Evolutionary conservation across 1,140 invertebrate species (phyloP), one percentile per base, ranked within the genome.

Genomic region (Drosophila lacertosa): DNA sequence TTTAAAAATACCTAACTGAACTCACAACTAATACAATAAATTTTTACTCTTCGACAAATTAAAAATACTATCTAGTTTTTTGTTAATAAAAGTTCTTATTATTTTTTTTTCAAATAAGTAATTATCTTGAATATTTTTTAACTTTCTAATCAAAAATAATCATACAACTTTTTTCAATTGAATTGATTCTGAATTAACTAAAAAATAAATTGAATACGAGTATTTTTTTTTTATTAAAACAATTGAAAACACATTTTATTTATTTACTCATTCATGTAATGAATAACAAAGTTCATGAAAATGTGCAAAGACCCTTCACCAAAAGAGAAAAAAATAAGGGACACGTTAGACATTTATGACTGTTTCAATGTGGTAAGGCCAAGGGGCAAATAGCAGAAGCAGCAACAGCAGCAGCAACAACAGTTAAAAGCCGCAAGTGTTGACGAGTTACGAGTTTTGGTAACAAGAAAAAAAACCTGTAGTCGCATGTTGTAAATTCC

Each of bases 401-500:
- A 42, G 15, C 33, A 45, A 39, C 10, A 44, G 47, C n/a, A n/a
- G n/a, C 4, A 54, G 59, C 18, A 72, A 37, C 26, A 65, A 39
- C 44, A 72, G 42, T 35, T 32, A 32, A 66, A 79, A 80, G 45
- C 80, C 76, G 69, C 80, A 81, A 88, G 77, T 77, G 69, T 88
- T 81, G 67, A 81, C 45, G 73, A 68, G 70, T 74, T 39, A 20
- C 40, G 44, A 64, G 60, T 44, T 45, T 6, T 32, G 16, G 54
- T 18, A 55, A 45, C 44, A 64, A 42, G 13, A 39, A 70, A 50
- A 33, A 64, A 5, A 13, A 64, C 32, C 32, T 73, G 44, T 73
- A 80, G 66, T 64, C 68, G 72, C 81, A 74, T 88, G 74, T 69
- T 88, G 83, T 68, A 76, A 79, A 88, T 89, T 88, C 78, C 82